phyloP scores from a whole-genome alignment of 2,797 vertebrate species.

The Oreortyx pictus region DNA sequence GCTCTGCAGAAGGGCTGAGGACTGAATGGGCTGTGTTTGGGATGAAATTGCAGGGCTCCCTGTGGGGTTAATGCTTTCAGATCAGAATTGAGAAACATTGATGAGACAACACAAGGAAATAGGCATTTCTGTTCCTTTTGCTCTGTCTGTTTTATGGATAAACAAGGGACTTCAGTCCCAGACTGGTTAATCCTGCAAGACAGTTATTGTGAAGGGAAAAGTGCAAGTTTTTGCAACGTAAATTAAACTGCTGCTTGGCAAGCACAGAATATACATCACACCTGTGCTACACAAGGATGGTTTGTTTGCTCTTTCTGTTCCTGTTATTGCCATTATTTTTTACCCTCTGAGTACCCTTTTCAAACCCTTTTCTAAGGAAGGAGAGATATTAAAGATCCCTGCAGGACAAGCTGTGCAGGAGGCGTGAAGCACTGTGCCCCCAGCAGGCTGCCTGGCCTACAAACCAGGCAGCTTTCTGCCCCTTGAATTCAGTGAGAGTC shows the following conservation, averaged over 20 bases:
- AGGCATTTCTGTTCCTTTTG: background rate
- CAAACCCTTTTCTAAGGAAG: background rate
- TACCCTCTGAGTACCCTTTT: background rate
- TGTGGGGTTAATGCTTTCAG: conserved; percentile 31
- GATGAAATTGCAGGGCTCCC: conserved; percentile 9
- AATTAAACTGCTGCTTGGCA: background rate
- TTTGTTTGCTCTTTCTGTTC: background rate
- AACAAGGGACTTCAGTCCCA: background rate
- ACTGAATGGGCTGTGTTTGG: background rate
- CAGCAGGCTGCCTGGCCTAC: background rate
- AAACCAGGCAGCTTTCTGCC: background rate
- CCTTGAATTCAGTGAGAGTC: background rate
- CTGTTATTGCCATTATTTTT: background rate
- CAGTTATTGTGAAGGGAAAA: too few species aligned
- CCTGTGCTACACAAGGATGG: background rate
- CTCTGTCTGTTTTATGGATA: background rate
- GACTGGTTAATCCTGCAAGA: background rate
- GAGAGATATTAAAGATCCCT: background rate
- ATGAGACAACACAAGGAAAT: background rate
- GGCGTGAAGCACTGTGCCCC: background rate
- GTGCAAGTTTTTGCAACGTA: background rate
- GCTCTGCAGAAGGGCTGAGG: conserved; percentile 25
- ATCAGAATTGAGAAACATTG: background rate
- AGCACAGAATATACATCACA: background rate
- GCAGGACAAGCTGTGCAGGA: background rate